These are phyloP conservation scores for Acanthaster planci DNA, from an alignment of 35 echinoderm and acorn worm species.

Conservation along the genomic window DNA sequence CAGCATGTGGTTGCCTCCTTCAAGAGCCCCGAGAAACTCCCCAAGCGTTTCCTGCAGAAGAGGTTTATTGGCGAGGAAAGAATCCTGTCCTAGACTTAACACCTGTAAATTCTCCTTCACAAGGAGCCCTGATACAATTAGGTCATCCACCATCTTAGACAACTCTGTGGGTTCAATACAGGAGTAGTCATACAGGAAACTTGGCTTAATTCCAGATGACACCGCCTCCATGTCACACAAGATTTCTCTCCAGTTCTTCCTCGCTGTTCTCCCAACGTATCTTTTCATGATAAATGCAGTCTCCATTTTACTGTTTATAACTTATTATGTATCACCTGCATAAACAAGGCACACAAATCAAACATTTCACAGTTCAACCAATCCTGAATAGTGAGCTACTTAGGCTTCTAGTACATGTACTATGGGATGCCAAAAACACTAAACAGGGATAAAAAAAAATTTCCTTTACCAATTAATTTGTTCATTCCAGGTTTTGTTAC, in stretches of 20 bases:
- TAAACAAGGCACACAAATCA: too few relatives aligned
- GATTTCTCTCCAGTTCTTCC: conserved; percentile 39
- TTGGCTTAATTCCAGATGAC: conserved; percentile 38
- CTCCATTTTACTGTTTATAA: too few relatives aligned
- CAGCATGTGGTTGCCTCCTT: neutral
- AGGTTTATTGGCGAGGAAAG: neutral
- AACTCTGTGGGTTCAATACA: neutral
- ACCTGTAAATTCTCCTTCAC: neutral
- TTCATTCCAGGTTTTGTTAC: too few relatives aligned
- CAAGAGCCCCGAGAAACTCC: neutral
- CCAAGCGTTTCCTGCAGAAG: neutral
- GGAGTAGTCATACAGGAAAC: conserved; percentile 60
- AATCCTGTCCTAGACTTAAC: conserved; percentile 12
- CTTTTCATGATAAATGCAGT: neutral
- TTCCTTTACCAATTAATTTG: too few relatives aligned
- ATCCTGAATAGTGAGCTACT: too few relatives aligned
- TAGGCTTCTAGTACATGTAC: too few relatives aligned
- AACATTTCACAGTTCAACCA: too few relatives aligned
- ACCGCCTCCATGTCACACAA: conserved; percentile 36
- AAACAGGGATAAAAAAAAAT: too few relatives aligned
- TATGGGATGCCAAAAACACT: too few relatives aligned
- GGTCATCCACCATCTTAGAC: neutral
- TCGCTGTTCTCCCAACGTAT: conserved; percentile 34
- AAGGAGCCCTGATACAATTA: neutral
- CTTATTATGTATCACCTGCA: too few relatives aligned